A percentile compares a stretch with the other conserved stretches of the same genome.
Evolutionary conservation across 1,140 invertebrate genomes (phyloP).

Genomic region (Drosophila willistoni): DNA sequence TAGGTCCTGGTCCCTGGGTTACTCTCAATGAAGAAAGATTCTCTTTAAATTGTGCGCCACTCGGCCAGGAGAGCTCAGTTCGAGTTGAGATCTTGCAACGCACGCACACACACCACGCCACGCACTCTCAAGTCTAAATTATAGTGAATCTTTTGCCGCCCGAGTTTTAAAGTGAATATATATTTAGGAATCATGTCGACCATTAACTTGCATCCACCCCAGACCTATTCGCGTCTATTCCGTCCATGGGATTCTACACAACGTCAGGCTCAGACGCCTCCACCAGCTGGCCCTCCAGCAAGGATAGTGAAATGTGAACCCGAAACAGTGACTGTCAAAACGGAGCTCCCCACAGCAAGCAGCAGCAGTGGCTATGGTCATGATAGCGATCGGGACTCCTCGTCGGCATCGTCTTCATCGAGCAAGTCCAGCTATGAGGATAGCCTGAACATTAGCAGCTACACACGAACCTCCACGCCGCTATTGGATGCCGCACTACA

Average conservation of each 20-base stretch:
- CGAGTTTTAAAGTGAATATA: constrained; percentile 44
- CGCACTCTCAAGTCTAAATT: constrained; percentile 14
- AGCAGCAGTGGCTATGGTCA: constrained; percentile 54
- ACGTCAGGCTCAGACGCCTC: constrained; percentile 53
- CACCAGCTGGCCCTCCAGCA: constrained; percentile 26
- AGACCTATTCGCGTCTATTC: constrained; percentile 82
- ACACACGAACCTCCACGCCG: constrained; percentile 63
- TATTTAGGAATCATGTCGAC: constrained; percentile 61
- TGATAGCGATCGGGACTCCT: constrained; percentile 68
- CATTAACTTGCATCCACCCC: constrained; percentile 77
- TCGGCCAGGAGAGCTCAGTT: constrained; percentile 72
- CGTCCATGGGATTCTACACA: constrained; percentile 80
- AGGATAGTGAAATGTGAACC: constrained; percentile 62
- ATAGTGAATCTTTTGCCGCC: constrained; percentile 23
- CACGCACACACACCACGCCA: constrained; percentile 43
- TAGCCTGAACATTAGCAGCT: constrained; percentile 59
- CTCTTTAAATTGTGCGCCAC: constrained; percentile 68
- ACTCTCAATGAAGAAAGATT: constrained; percentile 48
- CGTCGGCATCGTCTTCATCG: constrained; percentile 44
- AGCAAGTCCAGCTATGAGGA: constrained; percentile 71
- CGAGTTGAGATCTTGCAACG: constrained; percentile 77
- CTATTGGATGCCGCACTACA: constrained; percentile 50
- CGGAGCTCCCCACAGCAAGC: constrained; percentile 44
- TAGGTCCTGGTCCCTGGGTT: constrained; percentile 60
- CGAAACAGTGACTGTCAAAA: constrained; percentile 45